Conservation (phyloP, 37 sponge, comb jelly and placozoan species). For the Eunapius fragilis region DNA sequence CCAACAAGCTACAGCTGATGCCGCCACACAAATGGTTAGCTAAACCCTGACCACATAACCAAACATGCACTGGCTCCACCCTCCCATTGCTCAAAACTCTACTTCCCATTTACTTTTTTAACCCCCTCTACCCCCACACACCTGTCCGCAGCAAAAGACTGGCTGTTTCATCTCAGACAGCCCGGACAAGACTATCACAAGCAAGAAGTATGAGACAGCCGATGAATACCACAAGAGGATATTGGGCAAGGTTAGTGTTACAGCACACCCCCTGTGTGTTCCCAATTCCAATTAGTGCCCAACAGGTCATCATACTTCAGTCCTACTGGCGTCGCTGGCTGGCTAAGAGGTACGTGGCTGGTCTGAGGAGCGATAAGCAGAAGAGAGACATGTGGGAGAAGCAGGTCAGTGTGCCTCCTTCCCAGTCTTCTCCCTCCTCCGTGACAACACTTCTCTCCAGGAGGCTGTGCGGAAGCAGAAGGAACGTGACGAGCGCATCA, state of each 20-base stretch:
- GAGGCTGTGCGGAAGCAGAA: slow-evolving; percentile 26
- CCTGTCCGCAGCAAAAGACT: slow-evolving; percentile 64
- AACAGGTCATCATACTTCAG: slow-evolving; percentile 85
- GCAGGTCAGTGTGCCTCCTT: neutral
- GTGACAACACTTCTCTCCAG: neutral
- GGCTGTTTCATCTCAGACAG: slow-evolving; percentile 66
- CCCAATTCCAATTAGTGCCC: slow-evolving; percentile 1
- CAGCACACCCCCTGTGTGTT: neutral
- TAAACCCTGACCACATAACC: neutral
- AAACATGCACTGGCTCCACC: neutral
- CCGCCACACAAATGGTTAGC: slow-evolving; percentile 93
- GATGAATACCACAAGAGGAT: slow-evolving; percentile 78
- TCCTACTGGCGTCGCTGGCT: slow-evolving; percentile 84
- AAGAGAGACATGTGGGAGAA: slow-evolving; percentile 69
- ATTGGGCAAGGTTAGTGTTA: slow-evolving; percentile 58
- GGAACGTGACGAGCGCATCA: slow-evolving; percentile 76
- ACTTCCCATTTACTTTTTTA: too few relatives aligned
- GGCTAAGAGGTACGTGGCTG: slow-evolving; percentile 69
- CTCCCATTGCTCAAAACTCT: neutral
- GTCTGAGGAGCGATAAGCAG: slow-evolving; percentile 53
- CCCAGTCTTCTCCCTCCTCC: too few relatives aligned
- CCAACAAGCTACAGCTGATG: slow-evolving; percentile 83
- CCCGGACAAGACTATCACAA: slow-evolving; percentile 54
- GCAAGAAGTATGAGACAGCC: slow-evolving; percentile 78
- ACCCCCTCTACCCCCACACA: neutral